phyloP scores from a whole-genome alignment of 2,888 invertebrate genomes.

The Dysmachus trigonus region DNA sequence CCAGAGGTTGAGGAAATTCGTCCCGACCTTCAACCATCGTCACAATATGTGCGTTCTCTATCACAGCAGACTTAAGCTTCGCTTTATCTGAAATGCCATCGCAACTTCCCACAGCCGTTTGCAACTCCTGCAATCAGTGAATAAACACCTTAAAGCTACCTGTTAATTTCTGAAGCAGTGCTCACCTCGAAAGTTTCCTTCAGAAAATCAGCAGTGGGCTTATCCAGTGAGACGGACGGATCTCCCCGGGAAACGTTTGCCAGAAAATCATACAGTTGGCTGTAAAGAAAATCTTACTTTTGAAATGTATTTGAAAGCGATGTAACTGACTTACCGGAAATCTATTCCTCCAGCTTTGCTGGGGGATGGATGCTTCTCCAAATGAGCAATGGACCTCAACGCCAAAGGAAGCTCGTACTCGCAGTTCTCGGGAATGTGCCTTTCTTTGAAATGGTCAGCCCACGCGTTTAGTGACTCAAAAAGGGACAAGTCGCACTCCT shows the following conservation, averaged over 20 bases:
- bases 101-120: neutral
- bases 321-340: neutral
- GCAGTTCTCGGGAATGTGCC: constrained; percentile 51
- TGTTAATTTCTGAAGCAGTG: neutral
- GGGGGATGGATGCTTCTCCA: neutral
- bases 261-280: neutral
- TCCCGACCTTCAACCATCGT: neutral
- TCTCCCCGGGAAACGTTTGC: neutral
- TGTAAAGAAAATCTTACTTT: neutral
- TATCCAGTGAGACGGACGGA: neutral
- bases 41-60: neutral
- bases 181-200: constrained; percentile 1
- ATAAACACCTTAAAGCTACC: neutral
- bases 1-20: neutral
- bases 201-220: neutral
- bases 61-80: neutral
- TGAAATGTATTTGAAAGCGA: neutral
- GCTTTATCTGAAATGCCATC: neutral
- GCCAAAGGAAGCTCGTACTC: constrained; percentile 39
- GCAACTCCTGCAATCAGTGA: neutral
- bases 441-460: constrained; percentile 54
- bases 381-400: neutral
- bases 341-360: neutral
- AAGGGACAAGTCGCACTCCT: constrained; percentile 56
- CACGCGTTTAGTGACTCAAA: constrained; percentile 57